Base-by-base conservation (phyloP, 2,113 vertebrate species). In the Zosterops lateralis region DNA sequence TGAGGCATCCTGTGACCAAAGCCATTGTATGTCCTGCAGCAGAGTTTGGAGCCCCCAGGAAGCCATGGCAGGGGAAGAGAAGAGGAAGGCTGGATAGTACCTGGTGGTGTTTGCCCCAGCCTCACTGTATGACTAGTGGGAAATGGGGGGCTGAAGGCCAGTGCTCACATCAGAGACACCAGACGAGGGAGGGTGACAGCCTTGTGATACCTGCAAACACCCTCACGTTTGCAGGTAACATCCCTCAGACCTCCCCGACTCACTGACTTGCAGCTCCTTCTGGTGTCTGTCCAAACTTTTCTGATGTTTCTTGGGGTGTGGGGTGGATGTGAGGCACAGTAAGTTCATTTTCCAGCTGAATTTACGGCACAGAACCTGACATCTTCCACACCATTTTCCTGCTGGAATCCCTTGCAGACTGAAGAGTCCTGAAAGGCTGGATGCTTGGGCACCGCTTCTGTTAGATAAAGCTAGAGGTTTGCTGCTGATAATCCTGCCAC, bases 401-500 rank as follows among this genome's bases (percentile, higher is more conserved):
- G 20, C 66, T 64, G 48, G 29, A 54, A 62, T 74, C 32, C 32
- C 58, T 72, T 40, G 36, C 50, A 62, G 68, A 71, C 26, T 24
- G 68, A 76, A 73, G 75, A 90, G 64, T 51, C 1, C 48, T 61
- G 18, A 87, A 70, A 92, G 71, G 64, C 82, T 76, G 61, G 67
- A 67, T 82, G 40, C 57, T 61, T 74, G 95, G 93, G 42, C 48
- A 50, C 74, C 75, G 60, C 31, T 95, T 90, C 76, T 50, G 0
- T 81, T 85, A 81, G 58, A 61, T 73, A 90, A 92, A 95, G 45
- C 70, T 92, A 83, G 74, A 80, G 26, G 32, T 83, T 96, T 95
- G 96, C 94, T 92, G 74, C 91, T 93, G 93, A 80, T 97, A 96
- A 66, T 93, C 34, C 67, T 93, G 96, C 60, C 95, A 82, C 95